These are phyloP conservation scores for Sparus aurata DNA, from an alignment of 2,797 vertebrate species.

Conservation along the genomic window DNA sequence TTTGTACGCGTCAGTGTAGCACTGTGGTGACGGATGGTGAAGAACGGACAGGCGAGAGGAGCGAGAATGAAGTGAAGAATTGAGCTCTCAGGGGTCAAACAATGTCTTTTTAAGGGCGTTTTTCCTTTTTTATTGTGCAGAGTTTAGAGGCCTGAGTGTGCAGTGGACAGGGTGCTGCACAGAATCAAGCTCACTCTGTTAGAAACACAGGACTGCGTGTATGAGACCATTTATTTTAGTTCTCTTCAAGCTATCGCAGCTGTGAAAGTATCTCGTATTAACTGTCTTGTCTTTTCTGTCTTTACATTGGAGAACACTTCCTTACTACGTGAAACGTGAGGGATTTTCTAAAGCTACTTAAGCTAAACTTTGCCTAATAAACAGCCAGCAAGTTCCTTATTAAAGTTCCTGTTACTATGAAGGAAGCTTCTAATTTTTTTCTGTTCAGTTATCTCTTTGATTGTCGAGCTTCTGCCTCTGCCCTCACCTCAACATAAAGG, in stretches of 20 bases:
- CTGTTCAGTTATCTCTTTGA: not conserved
- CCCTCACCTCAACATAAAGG: conserved; percentile 1
- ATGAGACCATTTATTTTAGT: not conserved
- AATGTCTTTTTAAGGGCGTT: not conserved
- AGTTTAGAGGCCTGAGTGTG: not conserved
- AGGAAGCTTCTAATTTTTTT: not conserved
- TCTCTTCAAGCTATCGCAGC: not conserved
- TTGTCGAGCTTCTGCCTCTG: not conserved
- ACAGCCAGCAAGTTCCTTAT: not conserved
- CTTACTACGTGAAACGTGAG: not conserved
- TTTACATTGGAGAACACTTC: not conserved
- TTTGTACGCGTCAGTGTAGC: conserved; percentile 7
- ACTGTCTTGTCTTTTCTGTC: not conserved
- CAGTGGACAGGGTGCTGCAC: not conserved
- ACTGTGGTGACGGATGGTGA: not conserved
- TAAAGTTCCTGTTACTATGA: not conserved
- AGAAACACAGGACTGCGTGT: not conserved
- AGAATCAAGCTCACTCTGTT: not conserved
- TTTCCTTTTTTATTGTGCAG: not conserved
- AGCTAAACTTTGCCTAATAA: not conserved
- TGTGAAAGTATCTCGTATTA: not conserved
- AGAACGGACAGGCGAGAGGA: conserved; percentile 15
- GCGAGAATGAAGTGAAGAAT: conserved; percentile 6
- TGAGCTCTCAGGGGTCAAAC: conserved; percentile 4
- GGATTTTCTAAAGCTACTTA: not conserved